Conservation (phyloP, 1,140 invertebrate species). For the Macrosteles quadrilineatus region DNA sequence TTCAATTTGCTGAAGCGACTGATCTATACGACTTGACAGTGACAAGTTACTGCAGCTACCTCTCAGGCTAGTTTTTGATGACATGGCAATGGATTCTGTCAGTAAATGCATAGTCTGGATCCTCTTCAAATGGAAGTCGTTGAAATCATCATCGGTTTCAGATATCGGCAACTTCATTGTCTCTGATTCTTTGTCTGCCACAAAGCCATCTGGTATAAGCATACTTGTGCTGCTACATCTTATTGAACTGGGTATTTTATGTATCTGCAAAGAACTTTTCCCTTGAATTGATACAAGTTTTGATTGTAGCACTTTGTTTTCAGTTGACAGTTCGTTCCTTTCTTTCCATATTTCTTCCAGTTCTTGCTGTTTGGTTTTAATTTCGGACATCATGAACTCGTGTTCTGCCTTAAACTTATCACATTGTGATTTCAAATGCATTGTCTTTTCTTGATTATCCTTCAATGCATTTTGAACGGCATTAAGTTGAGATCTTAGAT, state of each 20-base stretch:
- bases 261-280: not conserved
- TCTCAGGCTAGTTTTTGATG: too few relatives aligned
- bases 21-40: too few relatives aligned
- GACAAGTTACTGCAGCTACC: too few relatives aligned
- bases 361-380: not conserved
- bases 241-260: too few relatives aligned
- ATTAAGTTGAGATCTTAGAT: not conserved
- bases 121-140: not conserved
- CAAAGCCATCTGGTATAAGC: too few relatives aligned
- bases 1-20: too few relatives aligned
- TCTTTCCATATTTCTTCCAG: not conserved
- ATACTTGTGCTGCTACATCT: too few relatives aligned
- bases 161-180: too few relatives aligned
- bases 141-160: not conserved
- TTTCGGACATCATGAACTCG: not conserved
- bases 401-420: not conserved
- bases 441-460: not conserved
- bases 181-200: too few relatives aligned
- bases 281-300: conserved; percentile 1
- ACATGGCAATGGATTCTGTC: too few relatives aligned
- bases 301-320: not conserved
- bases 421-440: not conserved
- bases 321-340: not conserved
- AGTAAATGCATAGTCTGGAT: not conserved
- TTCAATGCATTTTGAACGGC: not conserved